These are phyloP conservation scores for Heliconius hewitsoni DNA, from an alignment of 1,140 invertebrate genomes.

Conservation along the genomic window DNA sequence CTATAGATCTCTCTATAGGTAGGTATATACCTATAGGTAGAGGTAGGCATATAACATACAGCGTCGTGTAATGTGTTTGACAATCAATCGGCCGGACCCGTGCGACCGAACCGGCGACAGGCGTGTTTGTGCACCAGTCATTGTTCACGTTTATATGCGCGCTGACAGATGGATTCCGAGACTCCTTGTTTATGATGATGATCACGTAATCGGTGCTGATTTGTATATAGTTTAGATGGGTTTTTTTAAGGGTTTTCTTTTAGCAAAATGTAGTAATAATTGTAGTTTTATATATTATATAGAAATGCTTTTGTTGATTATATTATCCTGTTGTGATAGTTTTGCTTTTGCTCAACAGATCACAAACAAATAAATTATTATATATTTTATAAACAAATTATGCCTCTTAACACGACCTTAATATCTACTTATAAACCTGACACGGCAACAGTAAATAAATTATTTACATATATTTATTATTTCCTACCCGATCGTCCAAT, in stretches of 20 bases:
- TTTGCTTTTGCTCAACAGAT: too few species aligned
- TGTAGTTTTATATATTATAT: background rate
- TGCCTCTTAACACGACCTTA: too few species aligned
- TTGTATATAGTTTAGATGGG: background rate
- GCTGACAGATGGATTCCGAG: conserved; percentile 63
- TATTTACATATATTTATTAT: too few species aligned
- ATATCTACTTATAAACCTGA: background rate
- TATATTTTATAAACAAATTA: too few species aligned
- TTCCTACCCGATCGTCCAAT: too few species aligned
- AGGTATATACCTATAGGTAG: too few species aligned
- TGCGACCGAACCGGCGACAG: conserved; percentile 44
- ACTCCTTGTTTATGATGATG: conserved; percentile 38
- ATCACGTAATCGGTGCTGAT: conserved; percentile 26
- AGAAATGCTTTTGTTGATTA: too few species aligned
- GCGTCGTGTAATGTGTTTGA: conserved; percentile 48
- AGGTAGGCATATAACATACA: background rate
- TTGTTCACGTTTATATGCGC: conserved; percentile 52
- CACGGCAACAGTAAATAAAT: too few species aligned
- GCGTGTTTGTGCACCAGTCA: conserved; percentile 42
- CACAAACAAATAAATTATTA: too few species aligned
- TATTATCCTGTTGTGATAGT: too few species aligned
- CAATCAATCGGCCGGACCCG: conserved; percentile 56
- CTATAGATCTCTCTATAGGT: background rate
- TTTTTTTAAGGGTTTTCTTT: background rate
- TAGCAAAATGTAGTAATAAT: background rate